A percentile compares a stretch with the other conserved stretches of the same genome.
Conservation (phyloP, 2,113 vertebrate genomes). For the Cryptoleucopteryx plumbea region DNA sequence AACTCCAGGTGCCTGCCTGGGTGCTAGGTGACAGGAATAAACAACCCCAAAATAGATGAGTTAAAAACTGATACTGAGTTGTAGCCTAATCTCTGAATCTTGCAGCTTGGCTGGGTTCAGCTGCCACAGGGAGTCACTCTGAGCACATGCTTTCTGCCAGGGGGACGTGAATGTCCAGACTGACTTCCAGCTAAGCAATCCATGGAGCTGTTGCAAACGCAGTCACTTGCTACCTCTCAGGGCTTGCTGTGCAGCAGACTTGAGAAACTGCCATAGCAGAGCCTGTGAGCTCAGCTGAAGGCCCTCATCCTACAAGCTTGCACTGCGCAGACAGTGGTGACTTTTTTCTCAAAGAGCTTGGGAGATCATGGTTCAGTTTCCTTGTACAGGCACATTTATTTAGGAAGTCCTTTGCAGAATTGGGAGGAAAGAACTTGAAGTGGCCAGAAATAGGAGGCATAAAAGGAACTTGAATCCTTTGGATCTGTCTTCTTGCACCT, state of each 20-base stretch:
- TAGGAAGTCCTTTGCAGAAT: not conserved
- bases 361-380: not conserved
- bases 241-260: not conserved
- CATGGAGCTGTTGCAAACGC: not conserved
- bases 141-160: not conserved
- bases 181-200: not conserved
- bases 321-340: not conserved
- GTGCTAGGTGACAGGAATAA: not conserved
- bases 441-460: not conserved
- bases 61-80: not conserved
- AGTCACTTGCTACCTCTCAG: not conserved
- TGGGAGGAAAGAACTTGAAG: not conserved
- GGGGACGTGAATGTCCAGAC: fast-evolving
- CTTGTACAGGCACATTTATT: not conserved
- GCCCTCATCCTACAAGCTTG: not conserved
- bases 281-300: not conserved
- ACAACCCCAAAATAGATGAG: not conserved
- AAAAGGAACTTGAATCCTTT: not conserved
- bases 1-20: not conserved
- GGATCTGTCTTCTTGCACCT: not conserved
- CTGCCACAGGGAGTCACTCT: not conserved
- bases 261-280: not conserved
- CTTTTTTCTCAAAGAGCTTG: not conserved
- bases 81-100: not conserved
- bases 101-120: not conserved